Base-by-base conservation (phyloP, 2,113 vertebrate genomes). In the Plotosus lineatus region DNA sequence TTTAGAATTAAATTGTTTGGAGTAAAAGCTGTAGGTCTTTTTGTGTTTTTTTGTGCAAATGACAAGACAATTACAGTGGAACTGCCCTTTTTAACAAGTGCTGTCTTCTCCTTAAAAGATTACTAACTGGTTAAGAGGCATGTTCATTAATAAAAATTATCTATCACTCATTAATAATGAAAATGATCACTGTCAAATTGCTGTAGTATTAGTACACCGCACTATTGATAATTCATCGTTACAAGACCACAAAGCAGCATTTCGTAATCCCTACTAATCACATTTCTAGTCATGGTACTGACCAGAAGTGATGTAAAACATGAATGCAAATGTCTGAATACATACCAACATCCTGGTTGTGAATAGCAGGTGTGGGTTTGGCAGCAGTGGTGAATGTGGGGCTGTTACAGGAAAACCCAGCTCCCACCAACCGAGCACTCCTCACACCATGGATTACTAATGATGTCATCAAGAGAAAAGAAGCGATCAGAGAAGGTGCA, bases 301-400 rank as follows among this genome's bases (percentile, higher is more conserved):
- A 33, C 5, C 44, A 72, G 3, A 58, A 58, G n/a, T 42, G 14
- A 38, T 48, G 31, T 12, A 48, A 6, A 1, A 26, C 4, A 48
- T 15, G 14, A n/a, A n/a, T 15, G 10, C 10, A 40, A 21, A 26
- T 44, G 8, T 51, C 9, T n/a, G 6, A 15, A 6, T 31, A 33
- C 40, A 48, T 80, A 92, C 92, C 91, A 33, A 78, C 44, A 23
- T 83, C 84, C 3, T 90, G 82, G 11, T 0, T 56, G 9, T 80
- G 66, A 0, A 65, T 19, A 8, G 28, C 19, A 38, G 75, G 9
- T 1, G 50, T 80, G 19, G 72, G 33, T 6, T 77, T 1, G 61
- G 88, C 53, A 2, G 85, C 33, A 6, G 88, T 79, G 1, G 88
- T 68, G 80, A 88, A 89, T 0, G 79, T 51, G 4, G 69, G 87